Evolutionary conservation across 2,797 vertebrate genomes (phyloP), one percentile per base, ranked within the genome.

Genomic region (Rhodeus uyekii): DNA sequence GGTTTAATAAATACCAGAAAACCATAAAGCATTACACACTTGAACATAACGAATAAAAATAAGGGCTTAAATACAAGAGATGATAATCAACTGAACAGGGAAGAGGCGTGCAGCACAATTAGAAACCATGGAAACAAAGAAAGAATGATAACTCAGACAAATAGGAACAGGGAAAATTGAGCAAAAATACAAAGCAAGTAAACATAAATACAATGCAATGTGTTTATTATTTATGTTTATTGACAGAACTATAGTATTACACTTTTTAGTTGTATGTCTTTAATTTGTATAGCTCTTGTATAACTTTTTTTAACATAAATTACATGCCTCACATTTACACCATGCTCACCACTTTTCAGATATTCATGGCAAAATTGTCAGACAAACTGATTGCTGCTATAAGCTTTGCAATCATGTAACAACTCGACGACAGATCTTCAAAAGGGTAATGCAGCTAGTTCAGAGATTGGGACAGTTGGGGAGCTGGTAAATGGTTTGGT

Each of bases 401-500:
- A 63, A 63, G 46, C 18, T 48, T 72, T 34, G 32, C 27, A 14
- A 27, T 63, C 8, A 19, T 19, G 16, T 29, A 55, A 38, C 38
- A 44, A 10, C 22, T n/a, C n/a, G n/a, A n/a, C n/a, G n/a, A n/a
- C 16, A 79, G 16, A 42, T n/a, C 48, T 58, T 58, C 29, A 50
- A 36, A 16, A 19, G n/a, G 61, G 48, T 67, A 8, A 7, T 69
- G 16, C 12, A 58, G 44, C 12, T 48, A 32, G 50, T 80, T 60
- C 64, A 69, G 48, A 69, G 53, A 53, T 72, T 13, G 19, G 7
- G 48, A 36, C 36, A 46, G 65, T 64, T 74, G 58, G 38, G 22
- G 38, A 50, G 10, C 58, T 64, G 29, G 64, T 74, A 53, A 64
- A 74, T 46, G 55, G 42, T 81, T 80, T 71, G n/a, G 16, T 75